A percentile compares a stretch with the other conserved stretches of the same genome.
These are phyloP conservation scores for Hirtodrosophila alboralis DNA, from an alignment of 2,888 invertebrate genomes.

Conservation along the genomic window DNA sequence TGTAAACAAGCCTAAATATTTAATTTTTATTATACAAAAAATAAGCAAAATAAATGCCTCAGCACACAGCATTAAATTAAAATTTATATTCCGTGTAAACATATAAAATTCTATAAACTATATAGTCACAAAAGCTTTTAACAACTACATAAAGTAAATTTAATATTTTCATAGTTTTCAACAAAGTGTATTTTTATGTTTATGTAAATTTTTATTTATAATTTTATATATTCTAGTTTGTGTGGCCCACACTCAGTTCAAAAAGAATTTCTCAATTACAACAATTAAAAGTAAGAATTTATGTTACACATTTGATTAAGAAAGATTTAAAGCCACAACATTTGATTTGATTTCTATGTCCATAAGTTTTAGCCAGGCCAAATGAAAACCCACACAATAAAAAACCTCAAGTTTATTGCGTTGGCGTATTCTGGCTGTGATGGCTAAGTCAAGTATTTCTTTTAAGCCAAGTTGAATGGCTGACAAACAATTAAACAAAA, in stretches of 20 bases:
- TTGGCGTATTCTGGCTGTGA: slow-evolving; percentile 33
- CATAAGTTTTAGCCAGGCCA: slow-evolving; percentile 22
- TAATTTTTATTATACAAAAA: too few relatives aligned
- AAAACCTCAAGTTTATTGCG: slow-evolving; percentile 30
- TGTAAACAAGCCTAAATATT: too few relatives aligned
- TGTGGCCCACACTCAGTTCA: not conserved
- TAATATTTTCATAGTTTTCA: too few relatives aligned
- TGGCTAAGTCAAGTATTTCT: slow-evolving; percentile 28
- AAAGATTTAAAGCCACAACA: slow-evolving; percentile 21
- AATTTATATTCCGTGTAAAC: too few relatives aligned
- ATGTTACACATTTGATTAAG: slow-evolving; percentile 29
- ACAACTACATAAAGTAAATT: too few relatives aligned
- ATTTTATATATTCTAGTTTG: too few relatives aligned
- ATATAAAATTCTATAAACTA: too few relatives aligned
- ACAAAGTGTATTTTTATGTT: too few relatives aligned
- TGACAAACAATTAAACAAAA: slow-evolving; percentile 26
- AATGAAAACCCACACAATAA: slow-evolving; percentile 44
- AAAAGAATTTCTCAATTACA: slow-evolving; percentile 14
- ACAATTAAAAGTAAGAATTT: slow-evolving; percentile 33
- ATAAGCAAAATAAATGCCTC: too few relatives aligned
- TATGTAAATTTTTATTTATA: too few relatives aligned
- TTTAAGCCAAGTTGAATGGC: slow-evolving; percentile 38
- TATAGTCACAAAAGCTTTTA: too few relatives aligned
- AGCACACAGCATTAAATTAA: too few relatives aligned
- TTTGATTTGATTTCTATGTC: slow-evolving; percentile 12